These are phyloP conservation scores for Himalopsyche anomala DNA, from an alignment of 2,888 invertebrate species.

Conservation along the genomic window DNA sequence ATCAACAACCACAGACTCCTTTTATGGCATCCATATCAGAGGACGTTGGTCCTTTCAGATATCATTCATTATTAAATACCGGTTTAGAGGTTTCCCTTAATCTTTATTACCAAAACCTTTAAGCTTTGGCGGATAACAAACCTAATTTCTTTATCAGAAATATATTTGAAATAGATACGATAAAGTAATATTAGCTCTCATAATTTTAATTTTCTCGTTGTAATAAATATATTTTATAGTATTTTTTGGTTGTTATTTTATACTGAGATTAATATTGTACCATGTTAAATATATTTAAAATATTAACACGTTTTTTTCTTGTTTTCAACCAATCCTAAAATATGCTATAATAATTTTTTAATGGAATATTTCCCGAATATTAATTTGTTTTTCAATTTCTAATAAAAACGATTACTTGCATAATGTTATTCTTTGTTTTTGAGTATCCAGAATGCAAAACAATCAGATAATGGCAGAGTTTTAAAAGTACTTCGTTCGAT, in stretches of 20 bases:
- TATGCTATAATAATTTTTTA: too few relatives aligned
- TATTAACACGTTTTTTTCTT: not conserved
- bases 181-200: not conserved
- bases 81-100: conserved; percentile 5
- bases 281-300: too few relatives aligned
- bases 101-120: conserved; percentile 10
- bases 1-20: conserved; percentile 6
- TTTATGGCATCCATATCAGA: not conserved
- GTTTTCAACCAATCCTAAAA: too few relatives aligned
- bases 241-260: not conserved
- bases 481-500: too few relatives aligned
- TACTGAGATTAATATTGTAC: not conserved
- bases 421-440: too few relatives aligned
- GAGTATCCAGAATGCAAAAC: too few relatives aligned
- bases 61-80: conserved; percentile 16
- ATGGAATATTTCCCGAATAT: too few relatives aligned
- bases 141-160: not conserved
- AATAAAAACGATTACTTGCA: too few relatives aligned
- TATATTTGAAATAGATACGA: not conserved
- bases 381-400: too few relatives aligned
- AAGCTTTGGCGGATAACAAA: not conserved
- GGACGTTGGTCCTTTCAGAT: not conserved
- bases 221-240: not conserved
- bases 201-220: too few relatives aligned
- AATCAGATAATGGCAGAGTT: too few relatives aligned